Conservation (phyloP, 2,113 vertebrate species). For the Suncus etruscus region DNA sequence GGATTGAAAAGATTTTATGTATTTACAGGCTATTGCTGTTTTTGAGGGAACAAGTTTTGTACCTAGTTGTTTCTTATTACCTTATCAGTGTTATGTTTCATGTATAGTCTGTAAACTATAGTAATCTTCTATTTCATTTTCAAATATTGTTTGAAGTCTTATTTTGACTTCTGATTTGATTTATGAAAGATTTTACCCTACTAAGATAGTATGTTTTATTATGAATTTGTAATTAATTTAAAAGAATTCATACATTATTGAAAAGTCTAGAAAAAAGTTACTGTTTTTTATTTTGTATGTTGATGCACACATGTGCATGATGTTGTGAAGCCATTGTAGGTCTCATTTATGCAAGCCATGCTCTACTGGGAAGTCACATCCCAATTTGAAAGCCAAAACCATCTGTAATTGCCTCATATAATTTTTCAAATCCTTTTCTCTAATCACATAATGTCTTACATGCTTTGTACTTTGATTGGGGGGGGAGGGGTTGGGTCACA, state of each 20-base stretch:
- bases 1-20: background rate
- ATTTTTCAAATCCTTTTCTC: background rate
- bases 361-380: no score
- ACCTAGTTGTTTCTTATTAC: background rate
- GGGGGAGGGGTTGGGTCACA: no score
- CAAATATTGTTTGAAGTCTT: conserved; percentile 24
- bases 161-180: conserved; percentile 1
- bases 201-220: conserved; percentile 36
- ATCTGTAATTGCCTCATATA: background rate
- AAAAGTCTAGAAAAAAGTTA: conserved; percentile 11
- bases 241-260: background rate
- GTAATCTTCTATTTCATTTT: background rate
- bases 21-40: background rate
- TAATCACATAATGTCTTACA: background rate
- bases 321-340: no score
- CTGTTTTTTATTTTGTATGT: no score
- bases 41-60: conserved; percentile 32
- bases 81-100: conserved; percentile 15
- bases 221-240: conserved; percentile 8
- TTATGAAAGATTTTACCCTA: background rate
- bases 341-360: no score
- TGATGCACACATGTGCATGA: no score
- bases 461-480: no score
- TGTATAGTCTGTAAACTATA: background rate
- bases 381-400: background rate